Conservation (phyloP, 2,888 invertebrate genomes). For the Atherix ibis region DNA sequence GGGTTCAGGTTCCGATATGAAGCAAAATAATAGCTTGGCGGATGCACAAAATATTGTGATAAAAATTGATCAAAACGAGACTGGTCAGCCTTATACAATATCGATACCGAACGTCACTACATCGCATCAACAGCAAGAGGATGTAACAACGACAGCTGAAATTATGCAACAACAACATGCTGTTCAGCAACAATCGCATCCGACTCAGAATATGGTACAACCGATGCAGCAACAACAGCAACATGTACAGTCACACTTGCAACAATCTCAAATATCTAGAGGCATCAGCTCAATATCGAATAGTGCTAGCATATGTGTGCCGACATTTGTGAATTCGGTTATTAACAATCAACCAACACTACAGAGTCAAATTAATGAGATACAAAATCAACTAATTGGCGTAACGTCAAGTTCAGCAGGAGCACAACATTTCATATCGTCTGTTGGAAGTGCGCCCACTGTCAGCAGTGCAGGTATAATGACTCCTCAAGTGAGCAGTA, state of each 20-base stretch:
- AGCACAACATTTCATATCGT: not conserved
- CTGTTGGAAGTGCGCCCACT: not conserved
- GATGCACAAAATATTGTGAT: constrained; percentile 30
- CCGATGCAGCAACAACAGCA: constrained; percentile 5
- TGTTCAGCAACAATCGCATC: constrained; percentile 1
- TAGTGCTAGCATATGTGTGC: constrained; percentile 7
- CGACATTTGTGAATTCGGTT: constrained; percentile 13
- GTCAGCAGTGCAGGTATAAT: not conserved
- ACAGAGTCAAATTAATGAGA: constrained; percentile 17
- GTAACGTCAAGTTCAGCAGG: constrained; percentile 6
- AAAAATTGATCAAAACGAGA: constrained; percentile 29
- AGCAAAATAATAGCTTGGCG: constrained; percentile 2
- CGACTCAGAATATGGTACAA: not conserved
- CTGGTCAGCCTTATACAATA: constrained; percentile 29
- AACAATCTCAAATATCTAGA: constrained; percentile 5
- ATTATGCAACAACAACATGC: not conserved
- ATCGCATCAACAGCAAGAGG: constrained; percentile 15
- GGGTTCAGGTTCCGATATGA: constrained; percentile 1
- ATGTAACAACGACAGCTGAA: constrained; percentile 8
- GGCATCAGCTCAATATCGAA: not conserved
- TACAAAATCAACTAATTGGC: constrained; percentile 15
- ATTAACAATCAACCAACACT: constrained; percentile 12
- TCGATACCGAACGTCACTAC: constrained; percentile 32
- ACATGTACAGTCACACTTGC: constrained; percentile 5
- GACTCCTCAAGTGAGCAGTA: constrained; percentile 1